Conservation (phyloP, 2,113 vertebrate species). For the Oncorhynchus masou region DNA sequence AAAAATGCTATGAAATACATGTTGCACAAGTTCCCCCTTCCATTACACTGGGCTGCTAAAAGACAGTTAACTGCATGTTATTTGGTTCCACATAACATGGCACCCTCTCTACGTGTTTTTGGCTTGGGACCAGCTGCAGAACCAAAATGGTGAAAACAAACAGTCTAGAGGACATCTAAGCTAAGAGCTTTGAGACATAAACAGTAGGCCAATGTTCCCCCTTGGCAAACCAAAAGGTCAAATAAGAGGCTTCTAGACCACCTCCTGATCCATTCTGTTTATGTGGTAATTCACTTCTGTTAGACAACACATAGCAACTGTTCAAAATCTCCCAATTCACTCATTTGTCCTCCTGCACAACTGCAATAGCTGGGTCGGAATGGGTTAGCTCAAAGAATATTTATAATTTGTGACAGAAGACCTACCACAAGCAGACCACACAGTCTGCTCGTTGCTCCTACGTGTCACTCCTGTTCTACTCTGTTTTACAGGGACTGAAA, state of each 20-base stretch:
- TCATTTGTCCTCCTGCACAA: conserved; percentile 11
- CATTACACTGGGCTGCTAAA: background rate
- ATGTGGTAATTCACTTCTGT: conserved; percentile 51
- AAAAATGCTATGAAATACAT: background rate
- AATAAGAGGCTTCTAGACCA: conserved; percentile 12
- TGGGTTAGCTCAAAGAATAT: conserved; percentile 53
- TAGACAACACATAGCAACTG: conserved; percentile 50
- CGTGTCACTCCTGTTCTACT: conserved; percentile 23
- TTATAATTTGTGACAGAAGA: conserved; percentile 58
- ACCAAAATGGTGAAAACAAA: background rate
- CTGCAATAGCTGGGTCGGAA: conserved; percentile 18
- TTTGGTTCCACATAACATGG: background rate
- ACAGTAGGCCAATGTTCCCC: conserved; percentile 26
- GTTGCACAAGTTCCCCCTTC: background rate
- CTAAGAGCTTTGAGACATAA: conserved; percentile 32
- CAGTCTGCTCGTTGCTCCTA: conserved; percentile 32
- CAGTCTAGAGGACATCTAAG: conserved; percentile 13
- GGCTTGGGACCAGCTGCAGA: background rate
- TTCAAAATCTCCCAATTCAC: conserved; percentile 38
- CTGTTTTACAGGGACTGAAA: conserved; percentile 47
- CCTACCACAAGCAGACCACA: conserved; percentile 45
- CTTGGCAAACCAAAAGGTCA: conserved; percentile 24
- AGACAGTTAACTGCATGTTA: background rate
- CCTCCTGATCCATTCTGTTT: conserved; percentile 40
- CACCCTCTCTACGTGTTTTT: background rate